Percentiles rank a stretch among this genome's conserved stretches.
Conservation (phyloP, 2,113 vertebrate genomes). For the Sander vitreus region DNA sequence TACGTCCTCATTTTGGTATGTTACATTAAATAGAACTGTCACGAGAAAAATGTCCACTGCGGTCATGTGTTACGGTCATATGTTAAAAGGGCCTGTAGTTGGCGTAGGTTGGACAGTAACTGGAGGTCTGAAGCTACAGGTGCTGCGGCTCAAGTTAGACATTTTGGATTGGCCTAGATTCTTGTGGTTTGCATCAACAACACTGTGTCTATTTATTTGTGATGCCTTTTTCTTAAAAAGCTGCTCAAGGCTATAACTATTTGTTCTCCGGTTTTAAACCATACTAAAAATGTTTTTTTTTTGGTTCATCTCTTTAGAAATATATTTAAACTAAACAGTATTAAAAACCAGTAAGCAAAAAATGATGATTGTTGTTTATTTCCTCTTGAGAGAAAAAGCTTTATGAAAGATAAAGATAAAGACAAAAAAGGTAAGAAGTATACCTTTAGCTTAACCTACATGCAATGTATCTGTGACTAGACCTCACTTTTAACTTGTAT, state of each 20-base stretch:
- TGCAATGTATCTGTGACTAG: no score
- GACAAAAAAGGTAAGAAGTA: background rate
- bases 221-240: background rate
- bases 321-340: background rate
- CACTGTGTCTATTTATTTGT: background rate
- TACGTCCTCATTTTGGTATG: no score
- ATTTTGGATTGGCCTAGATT: conserved; percentile 7
- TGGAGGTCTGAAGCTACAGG: background rate
- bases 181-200: background rate
- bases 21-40: no score
- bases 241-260: background rate
- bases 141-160: background rate
- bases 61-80: no score
- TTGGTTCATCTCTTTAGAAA: background rate
- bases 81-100: background rate
- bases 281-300: background rate
- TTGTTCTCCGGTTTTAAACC: background rate
- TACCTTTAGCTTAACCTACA: background rate
- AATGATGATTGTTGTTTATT: background rate
- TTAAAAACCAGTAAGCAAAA: background rate
- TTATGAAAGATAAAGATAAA: background rate
- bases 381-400: background rate
- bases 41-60: no score
- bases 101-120: background rate
- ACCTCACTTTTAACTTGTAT: background rate